Percentiles rank a stretch among this genome's conserved stretches.
phyloP scores from a whole-genome alignment of 1,140 invertebrate species.

The Calephelis virginiensis region DNA sequence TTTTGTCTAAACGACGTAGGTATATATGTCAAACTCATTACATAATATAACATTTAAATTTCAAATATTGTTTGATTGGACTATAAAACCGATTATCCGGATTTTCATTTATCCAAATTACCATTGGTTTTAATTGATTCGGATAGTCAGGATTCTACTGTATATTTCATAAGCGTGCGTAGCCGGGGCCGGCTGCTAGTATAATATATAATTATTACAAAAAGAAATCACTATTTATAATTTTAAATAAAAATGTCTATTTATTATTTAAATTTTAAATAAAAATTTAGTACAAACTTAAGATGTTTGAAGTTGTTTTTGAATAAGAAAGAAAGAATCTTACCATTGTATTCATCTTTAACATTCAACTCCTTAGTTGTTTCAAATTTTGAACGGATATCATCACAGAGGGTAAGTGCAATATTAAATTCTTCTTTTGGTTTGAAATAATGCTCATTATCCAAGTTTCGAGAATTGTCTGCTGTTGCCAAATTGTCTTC shows the following conservation, averaged over 20 bases:
- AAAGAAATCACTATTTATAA: too few relatives aligned
- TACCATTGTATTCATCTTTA: not conserved
- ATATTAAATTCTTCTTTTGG: not conserved
- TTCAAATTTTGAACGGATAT: not conserved
- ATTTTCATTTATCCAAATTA: not conserved
- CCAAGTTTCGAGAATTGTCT: constrained; percentile 20
- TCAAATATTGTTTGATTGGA: not conserved
- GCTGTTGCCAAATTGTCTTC: constrained; percentile 25
- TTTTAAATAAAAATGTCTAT: too few relatives aligned
- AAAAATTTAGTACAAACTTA: too few relatives aligned
- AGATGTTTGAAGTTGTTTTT: too few relatives aligned
- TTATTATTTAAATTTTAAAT: too few relatives aligned
- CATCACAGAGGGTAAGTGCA: not conserved
- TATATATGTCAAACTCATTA: not conserved
- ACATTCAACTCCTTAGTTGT: too few relatives aligned
- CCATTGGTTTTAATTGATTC: not conserved
- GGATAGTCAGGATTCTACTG: not conserved
- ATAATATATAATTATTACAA: too few relatives aligned
- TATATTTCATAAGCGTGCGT: too few relatives aligned
- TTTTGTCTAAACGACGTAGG: too few relatives aligned
- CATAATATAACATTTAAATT: not conserved
- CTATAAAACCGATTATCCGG: not conserved
- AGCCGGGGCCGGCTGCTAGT: too few relatives aligned
- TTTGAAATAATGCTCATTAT: not conserved
- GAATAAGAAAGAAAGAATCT: not conserved